Conservation (phyloP, 2,797 vertebrate genomes). For the Neoniphon sammara region DNA sequence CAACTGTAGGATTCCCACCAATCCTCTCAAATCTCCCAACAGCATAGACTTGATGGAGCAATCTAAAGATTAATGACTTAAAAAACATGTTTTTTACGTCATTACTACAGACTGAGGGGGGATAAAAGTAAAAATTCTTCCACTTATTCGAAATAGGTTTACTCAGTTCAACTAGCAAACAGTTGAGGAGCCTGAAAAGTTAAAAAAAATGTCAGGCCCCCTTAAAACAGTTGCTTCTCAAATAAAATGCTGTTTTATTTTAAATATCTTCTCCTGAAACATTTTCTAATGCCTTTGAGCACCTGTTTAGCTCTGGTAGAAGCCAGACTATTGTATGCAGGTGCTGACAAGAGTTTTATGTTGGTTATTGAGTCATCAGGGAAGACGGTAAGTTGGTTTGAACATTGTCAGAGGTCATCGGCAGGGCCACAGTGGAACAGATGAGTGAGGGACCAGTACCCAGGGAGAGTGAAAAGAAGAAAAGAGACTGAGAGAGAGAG, state of each 20-base stretch:
- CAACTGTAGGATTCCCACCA: neutral
- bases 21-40: neutral
- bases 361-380: constrained; percentile 22
- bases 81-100: neutral
- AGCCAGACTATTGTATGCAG: neutral
- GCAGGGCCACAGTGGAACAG: neutral
- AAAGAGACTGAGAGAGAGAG: neutral
- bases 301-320: neutral
- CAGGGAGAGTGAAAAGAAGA: neutral
- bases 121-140: neutral
- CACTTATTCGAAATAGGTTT: no score
- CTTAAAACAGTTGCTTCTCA: neutral
- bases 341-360: constrained; percentile 33
- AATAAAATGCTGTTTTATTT: neutral
- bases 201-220: no score
- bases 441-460: neutral
- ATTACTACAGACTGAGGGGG: neutral
- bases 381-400: constrained; percentile 21
- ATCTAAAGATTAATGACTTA: neutral
- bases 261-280: neutral
- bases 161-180: no score
- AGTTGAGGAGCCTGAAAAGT: no score
- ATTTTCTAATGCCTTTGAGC: neutral
- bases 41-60: neutral
- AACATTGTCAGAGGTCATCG: constrained; percentile 32